Percentiles rank a stretch among this genome's conserved stretches.
Conservation (phyloP, 2,113 vertebrate species). For the Xyrauchen texanus region DNA sequence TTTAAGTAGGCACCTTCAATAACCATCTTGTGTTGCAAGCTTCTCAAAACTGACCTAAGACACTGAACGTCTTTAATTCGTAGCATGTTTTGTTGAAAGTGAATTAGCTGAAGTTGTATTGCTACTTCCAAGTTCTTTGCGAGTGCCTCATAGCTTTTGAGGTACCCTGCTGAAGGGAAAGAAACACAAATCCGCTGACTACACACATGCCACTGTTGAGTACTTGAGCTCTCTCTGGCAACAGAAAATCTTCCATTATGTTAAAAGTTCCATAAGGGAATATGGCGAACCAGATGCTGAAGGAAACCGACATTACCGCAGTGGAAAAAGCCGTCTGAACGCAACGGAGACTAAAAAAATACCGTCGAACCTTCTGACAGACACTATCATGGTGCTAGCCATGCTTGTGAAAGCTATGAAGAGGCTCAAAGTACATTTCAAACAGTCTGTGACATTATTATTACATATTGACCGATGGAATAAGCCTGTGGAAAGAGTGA, state of each 20-base stretch:
- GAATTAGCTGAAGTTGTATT: not conserved
- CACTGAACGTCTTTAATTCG: too few species aligned
- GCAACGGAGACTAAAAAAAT: not conserved
- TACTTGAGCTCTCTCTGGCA: conserved; percentile 39
- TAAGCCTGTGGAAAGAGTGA: not conserved
- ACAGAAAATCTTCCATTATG: conserved; percentile 47
- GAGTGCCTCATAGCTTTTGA: conserved; percentile 5
- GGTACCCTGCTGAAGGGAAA: conserved; percentile 37
- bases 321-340: conserved; percentile 49
- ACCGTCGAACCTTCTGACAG: conserved; percentile 14
- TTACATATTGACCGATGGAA: conserved; percentile 27
- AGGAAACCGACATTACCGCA: conserved; percentile 42
- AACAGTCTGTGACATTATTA: conserved; percentile 34
- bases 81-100: not conserved
- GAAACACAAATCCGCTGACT: conserved; percentile 43
- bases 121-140: too few species aligned
- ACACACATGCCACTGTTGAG: conserved; percentile 44
- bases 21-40: too few species aligned
- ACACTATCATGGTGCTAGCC: not conserved
- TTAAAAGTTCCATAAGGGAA: conserved; percentile 52
- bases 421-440: conserved; percentile 21
- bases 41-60: too few species aligned
- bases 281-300: conserved; percentile 28
- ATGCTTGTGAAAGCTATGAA: not conserved
- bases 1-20: too few species aligned